Conservation (phyloP, 2,113 vertebrate species). For the Tychaedon coryphoeus region DNA sequence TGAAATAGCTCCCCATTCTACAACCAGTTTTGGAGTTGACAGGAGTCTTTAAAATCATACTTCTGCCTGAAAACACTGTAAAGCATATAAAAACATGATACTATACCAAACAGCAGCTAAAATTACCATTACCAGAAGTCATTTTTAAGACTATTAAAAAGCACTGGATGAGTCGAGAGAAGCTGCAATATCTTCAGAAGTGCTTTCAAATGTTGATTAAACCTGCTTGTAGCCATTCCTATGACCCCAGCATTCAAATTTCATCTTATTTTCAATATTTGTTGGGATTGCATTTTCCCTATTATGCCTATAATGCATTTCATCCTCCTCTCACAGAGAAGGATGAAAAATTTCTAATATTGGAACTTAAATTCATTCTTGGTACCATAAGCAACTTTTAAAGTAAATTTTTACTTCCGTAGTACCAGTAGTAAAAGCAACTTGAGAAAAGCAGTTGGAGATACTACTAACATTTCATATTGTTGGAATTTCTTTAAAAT, state of each 20-base stretch:
- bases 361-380: neutral
- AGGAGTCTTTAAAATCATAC: conserved; percentile 14
- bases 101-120: neutral
- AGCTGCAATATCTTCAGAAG: neutral
- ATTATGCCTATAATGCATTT: neutral
- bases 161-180: neutral
- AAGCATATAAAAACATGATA: neutral
- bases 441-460: neutral
- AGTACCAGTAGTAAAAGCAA: neutral
- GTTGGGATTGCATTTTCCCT: neutral
- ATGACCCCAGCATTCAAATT: neutral
- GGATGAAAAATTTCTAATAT: neutral
- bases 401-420: neutral
- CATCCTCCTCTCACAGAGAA: neutral
- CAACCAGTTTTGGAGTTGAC: neutral
- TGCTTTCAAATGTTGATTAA: neutral
- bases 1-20: conserved; percentile 17
- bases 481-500: neutral
- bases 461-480: neutral
- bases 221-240: neutral
- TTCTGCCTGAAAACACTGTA: neutral
- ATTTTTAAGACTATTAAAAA: conserved; percentile 29
- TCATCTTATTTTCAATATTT: neutral
- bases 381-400: neutral
- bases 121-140: conserved; percentile 1